Evolutionary conservation across 2,113 vertebrate species (phyloP), one percentile per base, ranked within the genome.

Genomic region (Accipiter virgatus): DNA sequence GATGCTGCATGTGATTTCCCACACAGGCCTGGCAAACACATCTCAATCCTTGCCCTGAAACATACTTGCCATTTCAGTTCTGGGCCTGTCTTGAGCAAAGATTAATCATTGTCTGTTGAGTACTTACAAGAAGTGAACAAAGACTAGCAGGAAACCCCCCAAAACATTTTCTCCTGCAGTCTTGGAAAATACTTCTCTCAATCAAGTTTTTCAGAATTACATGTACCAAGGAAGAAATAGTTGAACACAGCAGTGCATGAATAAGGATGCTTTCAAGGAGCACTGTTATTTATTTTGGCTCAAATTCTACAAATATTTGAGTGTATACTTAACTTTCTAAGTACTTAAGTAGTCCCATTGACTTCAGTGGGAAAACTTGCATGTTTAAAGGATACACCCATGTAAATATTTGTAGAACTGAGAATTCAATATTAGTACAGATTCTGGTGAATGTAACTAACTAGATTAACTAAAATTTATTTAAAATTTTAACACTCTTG

Each of bases 221-320:
- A 66, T 72, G 43, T 32, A 26, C 25, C 47, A 38, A 94, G 40
- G 59, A 48, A 81, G 61, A 72, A 93, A 68, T 82, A 90, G 55
- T 84, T 92, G 93, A 89, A 65, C 22, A 38, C 13, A 68, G 29
- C 53, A 75, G 26, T 70, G 77, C 80, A 63, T 67, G 14, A 75
- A 50, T 78, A 67, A 86, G 40, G 63, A 84, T 93, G 61, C 40
- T 91, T 93, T 91, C 84, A 93, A 62, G 81, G 52, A 89, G 45
- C 66, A 81, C 62, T 50, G 43, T 72, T 94, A 63, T 68, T 84
- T 93, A 55, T 87, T 94, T 96, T 93, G 83, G 36, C 77, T 80
- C 29, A 19, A 70, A 20, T 90, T 79, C 56, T 96, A 72, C 87
- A 90, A 95, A 92, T 95, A 93, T 85, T 91, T 93, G 81, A 86